Evolutionary conservation across 2,113 vertebrate species (phyloP), one percentile per base, ranked within the genome.

Genomic region (Burhinus oedicnemus): DNA sequence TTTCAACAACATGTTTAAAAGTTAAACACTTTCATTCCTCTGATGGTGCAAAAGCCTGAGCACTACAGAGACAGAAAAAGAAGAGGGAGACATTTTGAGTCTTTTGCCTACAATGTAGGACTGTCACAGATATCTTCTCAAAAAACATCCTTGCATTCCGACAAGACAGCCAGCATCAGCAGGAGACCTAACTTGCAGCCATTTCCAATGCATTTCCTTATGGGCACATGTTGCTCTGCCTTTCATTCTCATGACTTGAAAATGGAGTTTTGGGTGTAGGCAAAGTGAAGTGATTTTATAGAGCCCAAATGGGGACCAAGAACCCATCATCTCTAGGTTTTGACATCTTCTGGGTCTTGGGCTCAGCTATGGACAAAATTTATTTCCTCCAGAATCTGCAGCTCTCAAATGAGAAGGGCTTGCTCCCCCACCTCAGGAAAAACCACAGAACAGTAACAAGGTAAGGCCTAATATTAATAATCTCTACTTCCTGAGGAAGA

Each of bases 1-100:
- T 97, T 96, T 97, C 83, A 97, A 91, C 81, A 84, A 83, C 68
- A 34, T 68, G 66, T 91, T 96, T 93, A 96, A 97, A 97, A 96
- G 89, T 97, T 97, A 95, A 96, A 91, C 81, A 88, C 65, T 83
- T 89, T 42, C 57, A 51, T 91, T 86, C 40, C 70, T 96, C 91
- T 96, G 95, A 82, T 70, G 62, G 30, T 74, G 76, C 71, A 58
- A 81, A 86, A 86, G 60, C 55, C 75, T 86, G 52, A 90, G 83
- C 15, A 65, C 44, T 38, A 76, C 4, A 57, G 44, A 96, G 65
- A 42, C 21, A 72, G 30, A 44, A 91, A 86, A 84, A 89, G 55
- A 40, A 83, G 54, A 68, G 49, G 74, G 30, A 93, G 57, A 36
- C 10, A 29, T 69, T 87, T 92, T 0, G 1, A 68, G 23, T 30